phyloP scores from a whole-genome alignment of 2,113 vertebrate species.

The Pelvicachromis taeniatus region DNA sequence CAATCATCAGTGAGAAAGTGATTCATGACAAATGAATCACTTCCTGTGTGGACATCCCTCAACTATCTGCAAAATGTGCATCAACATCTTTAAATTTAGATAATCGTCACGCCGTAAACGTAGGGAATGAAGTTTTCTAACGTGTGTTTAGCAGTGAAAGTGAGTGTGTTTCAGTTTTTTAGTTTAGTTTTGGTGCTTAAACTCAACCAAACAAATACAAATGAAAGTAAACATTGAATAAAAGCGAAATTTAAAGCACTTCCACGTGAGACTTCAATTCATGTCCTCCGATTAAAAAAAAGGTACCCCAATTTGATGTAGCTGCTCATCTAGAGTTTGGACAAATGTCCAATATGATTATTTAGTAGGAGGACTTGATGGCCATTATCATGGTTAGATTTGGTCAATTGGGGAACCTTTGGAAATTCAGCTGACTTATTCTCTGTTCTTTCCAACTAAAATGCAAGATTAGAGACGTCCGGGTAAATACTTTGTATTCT shows the following conservation, averaged over 20 bases:
- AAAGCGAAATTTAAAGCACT: background rate
- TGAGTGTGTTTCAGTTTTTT: background rate
- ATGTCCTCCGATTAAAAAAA: background rate
- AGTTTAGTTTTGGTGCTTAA: background rate
- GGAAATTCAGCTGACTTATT: background rate
- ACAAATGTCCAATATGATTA: background rate
- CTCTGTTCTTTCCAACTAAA: background rate
- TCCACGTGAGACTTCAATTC: background rate
- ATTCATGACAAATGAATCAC: accelerated
- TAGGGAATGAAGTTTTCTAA: background rate
- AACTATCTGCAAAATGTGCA: background rate
- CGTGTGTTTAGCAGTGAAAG: background rate
- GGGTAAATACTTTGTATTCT: background rate
- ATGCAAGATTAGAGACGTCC: background rate
- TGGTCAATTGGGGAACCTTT: background rate
- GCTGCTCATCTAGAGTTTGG: background rate
- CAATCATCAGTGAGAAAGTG: background rate
- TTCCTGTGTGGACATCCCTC: background rate
- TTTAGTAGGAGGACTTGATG: background rate
- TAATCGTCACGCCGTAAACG: too few relatives aligned
- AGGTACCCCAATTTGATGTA: background rate
- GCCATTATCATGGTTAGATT: background rate
- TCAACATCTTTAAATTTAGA: too few relatives aligned
- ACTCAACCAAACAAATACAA: background rate
- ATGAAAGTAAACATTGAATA: background rate